Conservation (phyloP, 2,113 vertebrate species). For the Symphodus melops region DNA sequence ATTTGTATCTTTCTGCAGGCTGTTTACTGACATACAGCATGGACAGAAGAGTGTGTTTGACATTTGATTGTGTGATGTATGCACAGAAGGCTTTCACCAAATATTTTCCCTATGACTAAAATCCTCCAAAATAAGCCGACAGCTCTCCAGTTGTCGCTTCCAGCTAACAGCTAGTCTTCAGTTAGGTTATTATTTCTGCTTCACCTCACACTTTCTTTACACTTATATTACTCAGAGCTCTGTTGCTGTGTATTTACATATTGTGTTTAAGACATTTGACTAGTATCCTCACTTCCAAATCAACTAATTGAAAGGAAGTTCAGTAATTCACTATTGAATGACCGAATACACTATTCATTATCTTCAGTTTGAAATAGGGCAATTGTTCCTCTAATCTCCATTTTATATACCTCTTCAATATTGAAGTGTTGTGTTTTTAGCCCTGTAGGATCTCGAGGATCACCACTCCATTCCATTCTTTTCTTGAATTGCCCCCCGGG, state of each 20-base stretch:
- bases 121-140: no score
- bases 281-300: constrained; percentile 16
- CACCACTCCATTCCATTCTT: constrained; percentile 6
- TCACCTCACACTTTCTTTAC: background rate
- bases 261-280: constrained; percentile 33
- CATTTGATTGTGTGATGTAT: no score
- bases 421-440: constrained; percentile 13
- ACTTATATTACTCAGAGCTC: background rate
- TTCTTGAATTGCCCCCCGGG: no score
- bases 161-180: no score
- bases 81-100: no score
- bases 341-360: background rate
- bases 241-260: constrained; percentile 6
- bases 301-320: constrained; percentile 49
- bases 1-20: no score
- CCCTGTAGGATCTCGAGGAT: constrained; percentile 26
- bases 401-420: background rate
- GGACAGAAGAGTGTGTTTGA: no score
- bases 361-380: background rate
- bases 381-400: background rate
- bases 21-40: no score
- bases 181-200: background rate
- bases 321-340: constrained; percentile 28
- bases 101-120: no score
- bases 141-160: no score